phyloP scores from a whole-genome alignment of 2,113 vertebrate species.

The Platichthys stellatus region DNA sequence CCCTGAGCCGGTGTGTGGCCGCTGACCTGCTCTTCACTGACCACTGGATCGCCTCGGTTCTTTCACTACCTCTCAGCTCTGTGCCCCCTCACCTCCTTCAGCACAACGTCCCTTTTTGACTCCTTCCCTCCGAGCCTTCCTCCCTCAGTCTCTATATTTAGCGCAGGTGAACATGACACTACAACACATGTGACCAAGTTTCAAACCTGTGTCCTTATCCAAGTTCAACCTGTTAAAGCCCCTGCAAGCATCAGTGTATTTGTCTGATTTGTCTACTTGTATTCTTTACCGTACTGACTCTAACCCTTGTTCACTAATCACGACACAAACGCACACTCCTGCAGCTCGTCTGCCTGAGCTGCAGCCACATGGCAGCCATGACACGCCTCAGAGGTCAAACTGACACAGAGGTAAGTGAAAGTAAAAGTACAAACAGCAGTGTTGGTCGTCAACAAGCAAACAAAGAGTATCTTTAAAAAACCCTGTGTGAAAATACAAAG shows the following conservation, averaged over 20 bases:
- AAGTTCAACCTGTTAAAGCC: constrained; percentile 25
- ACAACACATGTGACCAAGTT: constrained; percentile 55
- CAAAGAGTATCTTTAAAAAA: too few species aligned
- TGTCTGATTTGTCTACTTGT: constrained; percentile 10
- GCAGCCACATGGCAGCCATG: constrained; percentile 12
- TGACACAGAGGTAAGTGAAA: not conserved
- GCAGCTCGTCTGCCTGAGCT: not conserved
- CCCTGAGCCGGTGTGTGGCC: constrained; percentile 1
- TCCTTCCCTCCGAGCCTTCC: constrained; percentile 17
- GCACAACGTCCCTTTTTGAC: constrained; percentile 27
- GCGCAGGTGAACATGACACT: constrained; percentile 74
- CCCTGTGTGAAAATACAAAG: too few species aligned
- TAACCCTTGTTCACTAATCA: not conserved
- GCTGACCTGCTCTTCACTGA: constrained; percentile 43
- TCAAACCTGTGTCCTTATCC: constrained; percentile 42
- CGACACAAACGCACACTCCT: constrained; percentile 5
- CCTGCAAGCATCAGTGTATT: constrained; percentile 2
- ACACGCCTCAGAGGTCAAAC: constrained; percentile 53
- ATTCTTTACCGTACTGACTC: not conserved
- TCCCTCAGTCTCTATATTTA: constrained; percentile 70
- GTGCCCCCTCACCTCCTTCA: not conserved
- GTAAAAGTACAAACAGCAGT: too few species aligned
- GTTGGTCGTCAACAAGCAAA: too few species aligned
- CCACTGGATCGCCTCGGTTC: constrained; percentile 27
- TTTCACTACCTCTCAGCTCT: constrained; percentile 1